These are phyloP conservation scores for Peribatodes rhomboidaria DNA, from an alignment of 2,888 invertebrate species.

Conservation along the genomic window DNA sequence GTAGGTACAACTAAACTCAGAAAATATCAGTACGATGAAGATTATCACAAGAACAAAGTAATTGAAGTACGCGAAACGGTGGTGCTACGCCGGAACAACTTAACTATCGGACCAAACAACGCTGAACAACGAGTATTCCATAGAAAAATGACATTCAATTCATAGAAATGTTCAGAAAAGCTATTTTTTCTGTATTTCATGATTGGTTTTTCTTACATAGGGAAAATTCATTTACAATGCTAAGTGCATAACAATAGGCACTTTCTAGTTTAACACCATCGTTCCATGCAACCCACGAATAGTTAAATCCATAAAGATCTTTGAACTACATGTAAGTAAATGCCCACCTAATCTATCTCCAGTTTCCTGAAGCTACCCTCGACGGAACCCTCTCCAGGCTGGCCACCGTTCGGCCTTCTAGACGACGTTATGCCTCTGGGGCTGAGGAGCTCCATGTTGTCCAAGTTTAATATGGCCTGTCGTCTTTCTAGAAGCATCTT, in stretches of 20 bases:
- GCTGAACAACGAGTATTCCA: too few species aligned
- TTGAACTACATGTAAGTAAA: too few species aligned
- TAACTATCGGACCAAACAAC: neutral
- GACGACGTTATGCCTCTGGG: slow-evolving; percentile 84
- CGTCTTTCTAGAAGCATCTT: slow-evolving; percentile 87
- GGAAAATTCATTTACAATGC: too few species aligned
- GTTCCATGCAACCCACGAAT: too few species aligned
- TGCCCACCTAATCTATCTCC: slow-evolving; percentile 86
- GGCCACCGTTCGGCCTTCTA: slow-evolving; percentile 61
- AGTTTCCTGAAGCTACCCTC: slow-evolving; percentile 90
- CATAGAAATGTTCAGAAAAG: too few species aligned
- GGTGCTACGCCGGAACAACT: neutral
- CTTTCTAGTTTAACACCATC: too few species aligned
- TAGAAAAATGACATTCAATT: too few species aligned
- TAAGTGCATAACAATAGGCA: too few species aligned
- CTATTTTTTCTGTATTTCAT: too few species aligned
- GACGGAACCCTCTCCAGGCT: slow-evolving; percentile 66
- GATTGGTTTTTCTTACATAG: too few species aligned
- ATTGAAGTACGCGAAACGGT: neutral
- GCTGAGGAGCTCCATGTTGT: slow-evolving; percentile 89
- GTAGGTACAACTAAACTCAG: slow-evolving; percentile 3
- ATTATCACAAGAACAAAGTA: slow-evolving; percentile 6
- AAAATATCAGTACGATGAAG: slow-evolving; percentile 7
- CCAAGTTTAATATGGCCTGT: slow-evolving; percentile 86
- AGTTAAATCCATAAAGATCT: too few species aligned